Conservation (phyloP, 2,113 vertebrate genomes). For the Myocastor coypus region DNA sequence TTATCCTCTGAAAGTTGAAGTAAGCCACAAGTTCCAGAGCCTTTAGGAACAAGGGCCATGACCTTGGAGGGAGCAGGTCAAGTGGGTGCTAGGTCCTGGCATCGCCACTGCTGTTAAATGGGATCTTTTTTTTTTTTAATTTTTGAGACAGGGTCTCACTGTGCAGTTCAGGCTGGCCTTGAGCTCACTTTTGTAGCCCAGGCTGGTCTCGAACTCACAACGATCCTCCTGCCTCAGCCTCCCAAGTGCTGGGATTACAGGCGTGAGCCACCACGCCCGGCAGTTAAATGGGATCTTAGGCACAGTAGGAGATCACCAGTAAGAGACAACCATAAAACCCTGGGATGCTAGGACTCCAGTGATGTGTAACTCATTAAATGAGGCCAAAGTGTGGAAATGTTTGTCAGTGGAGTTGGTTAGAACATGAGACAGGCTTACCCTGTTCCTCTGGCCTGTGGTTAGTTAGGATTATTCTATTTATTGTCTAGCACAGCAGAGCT, state of each 20-base stretch:
- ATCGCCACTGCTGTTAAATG: not conserved
- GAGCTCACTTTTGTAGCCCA: too few relatives aligned
- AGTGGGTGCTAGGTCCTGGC: too few relatives aligned
- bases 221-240: too few relatives aligned
- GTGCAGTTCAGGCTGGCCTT: too few relatives aligned
- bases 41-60: not conserved
- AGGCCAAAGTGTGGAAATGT: not conserved
- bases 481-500: not conserved
- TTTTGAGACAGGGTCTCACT: too few relatives aligned
- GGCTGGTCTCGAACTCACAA: too few relatives aligned
- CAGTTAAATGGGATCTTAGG: not conserved
- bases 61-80: not conserved
- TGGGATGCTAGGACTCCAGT: not conserved
- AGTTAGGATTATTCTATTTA: not conserved
- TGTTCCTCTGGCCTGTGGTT: not conserved
- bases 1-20: not conserved
- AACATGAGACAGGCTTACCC: fast-evolving
- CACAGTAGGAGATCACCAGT: not conserved
- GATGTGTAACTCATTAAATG: not conserved
- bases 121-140: too few relatives aligned
- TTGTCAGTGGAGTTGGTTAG: not conserved
- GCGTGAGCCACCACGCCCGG: too few relatives aligned
- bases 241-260: too few relatives aligned
- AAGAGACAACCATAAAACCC: not conserved
- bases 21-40: not conserved